Evolutionary conservation across 2,888 invertebrate genomes (phyloP).

Genomic region (Myopa testacea): DNA sequence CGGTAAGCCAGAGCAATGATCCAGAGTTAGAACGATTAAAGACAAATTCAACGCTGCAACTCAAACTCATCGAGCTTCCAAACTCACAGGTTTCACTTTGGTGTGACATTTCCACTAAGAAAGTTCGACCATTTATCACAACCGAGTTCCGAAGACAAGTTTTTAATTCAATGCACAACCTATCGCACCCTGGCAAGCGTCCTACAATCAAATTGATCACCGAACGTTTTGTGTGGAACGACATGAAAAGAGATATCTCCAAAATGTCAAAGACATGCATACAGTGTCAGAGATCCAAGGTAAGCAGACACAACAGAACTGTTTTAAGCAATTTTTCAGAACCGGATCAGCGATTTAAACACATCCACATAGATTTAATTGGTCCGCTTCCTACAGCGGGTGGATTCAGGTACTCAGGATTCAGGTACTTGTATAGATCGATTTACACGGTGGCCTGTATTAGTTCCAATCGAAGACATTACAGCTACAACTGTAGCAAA

Average conservation of each 20-base stretch:
- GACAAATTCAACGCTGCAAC: not conserved
- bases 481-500: slow-evolving; percentile 36
- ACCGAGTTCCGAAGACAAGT: slow-evolving; percentile 21
- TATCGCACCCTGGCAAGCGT: slow-evolving; percentile 18
- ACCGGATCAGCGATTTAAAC: slow-evolving; percentile 16
- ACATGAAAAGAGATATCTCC: slow-evolving; percentile 9
- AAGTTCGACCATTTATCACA: slow-evolving; percentile 13
- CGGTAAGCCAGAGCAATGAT: slow-evolving; percentile 15
- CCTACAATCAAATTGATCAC: slow-evolving; percentile 4
- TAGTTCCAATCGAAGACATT: slow-evolving; percentile 35
- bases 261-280: slow-evolving; percentile 4
- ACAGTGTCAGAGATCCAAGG: not conserved
- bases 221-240: slow-evolving; percentile 11
- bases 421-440: slow-evolving; percentile 35
- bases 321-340: not conserved
- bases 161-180: slow-evolving; percentile 15
- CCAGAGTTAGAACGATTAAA: not conserved
- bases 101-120: slow-evolving; percentile 17
- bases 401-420: slow-evolving; percentile 33
- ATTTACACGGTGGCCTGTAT: slow-evolving; percentile 33
- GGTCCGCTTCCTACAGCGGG: slow-evolving; percentile 14
- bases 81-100: slow-evolving; percentile 1
- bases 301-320: slow-evolving; percentile 5
- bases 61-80: slow-evolving; percentile 19
- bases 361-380: slow-evolving; percentile 22